A percentile compares a stretch with the other conserved stretches of the same genome.
Conservation (phyloP, 1,140 invertebrate genomes). For the Agrilus planipennis region DNA sequence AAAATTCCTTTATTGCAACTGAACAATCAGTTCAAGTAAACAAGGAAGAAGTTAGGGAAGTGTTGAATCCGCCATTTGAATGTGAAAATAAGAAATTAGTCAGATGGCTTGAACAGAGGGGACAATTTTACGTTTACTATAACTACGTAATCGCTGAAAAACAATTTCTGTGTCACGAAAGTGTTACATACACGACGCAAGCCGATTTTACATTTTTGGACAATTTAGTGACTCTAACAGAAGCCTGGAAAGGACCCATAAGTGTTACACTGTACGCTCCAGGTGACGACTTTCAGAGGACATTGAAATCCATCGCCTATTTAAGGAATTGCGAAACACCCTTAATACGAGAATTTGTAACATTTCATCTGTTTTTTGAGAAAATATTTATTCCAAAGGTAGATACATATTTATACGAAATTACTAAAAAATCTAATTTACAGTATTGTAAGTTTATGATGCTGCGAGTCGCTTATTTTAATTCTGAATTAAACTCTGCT, state of each 20-base stretch:
- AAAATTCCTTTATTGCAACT: too few relatives aligned
- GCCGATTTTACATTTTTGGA: conserved; percentile 25
- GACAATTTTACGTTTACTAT: conserved; percentile 74
- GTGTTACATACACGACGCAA: conserved; percentile 53
- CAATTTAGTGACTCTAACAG: conserved; percentile 22
- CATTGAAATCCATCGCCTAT: conserved; percentile 45
- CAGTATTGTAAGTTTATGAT: too few relatives aligned
- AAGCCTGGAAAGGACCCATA: conserved; percentile 45
- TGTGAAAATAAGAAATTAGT: too few relatives aligned
- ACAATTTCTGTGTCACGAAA: conserved; percentile 43
- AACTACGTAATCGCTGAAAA: conserved; percentile 57
- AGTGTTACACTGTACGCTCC: conserved; percentile 58
- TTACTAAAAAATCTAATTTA: too few relatives aligned
- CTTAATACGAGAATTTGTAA: conserved; percentile 44
- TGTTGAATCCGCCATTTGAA: too few relatives aligned
- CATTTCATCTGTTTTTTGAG: conserved; percentile 55
- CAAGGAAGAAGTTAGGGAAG: too few relatives aligned
- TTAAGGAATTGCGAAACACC: conserved; percentile 41
- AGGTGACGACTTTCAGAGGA: conserved; percentile 47
- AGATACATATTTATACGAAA: too few relatives aligned
- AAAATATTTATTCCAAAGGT: too few relatives aligned
- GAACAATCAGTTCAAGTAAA: too few relatives aligned
- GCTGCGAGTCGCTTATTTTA: too few relatives aligned
- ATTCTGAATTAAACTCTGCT: too few relatives aligned
- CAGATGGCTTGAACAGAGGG: too few relatives aligned